These are phyloP conservation scores for Vidua chalybeata DNA, from an alignment of 2,113 vertebrate genomes.

Conservation along the genomic window DNA sequence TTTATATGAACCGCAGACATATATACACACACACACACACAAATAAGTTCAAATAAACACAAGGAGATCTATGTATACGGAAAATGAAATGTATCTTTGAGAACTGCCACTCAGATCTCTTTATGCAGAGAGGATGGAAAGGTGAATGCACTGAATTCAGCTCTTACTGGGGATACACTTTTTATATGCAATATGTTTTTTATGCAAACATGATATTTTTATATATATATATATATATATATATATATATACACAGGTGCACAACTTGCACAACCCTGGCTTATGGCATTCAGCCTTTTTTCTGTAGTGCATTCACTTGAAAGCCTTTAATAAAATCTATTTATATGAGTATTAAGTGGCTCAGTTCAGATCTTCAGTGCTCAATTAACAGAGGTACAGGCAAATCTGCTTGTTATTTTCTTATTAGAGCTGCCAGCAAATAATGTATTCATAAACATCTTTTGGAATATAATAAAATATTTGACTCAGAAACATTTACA, in stretches of 20 bases:
- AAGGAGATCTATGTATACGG: background rate
- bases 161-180: background rate
- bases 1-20: background rate
- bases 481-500: background rate
- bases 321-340: background rate
- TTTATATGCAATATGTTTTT: background rate
- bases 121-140: background rate
- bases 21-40: too few relatives aligned
- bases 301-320: background rate
- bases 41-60: background rate
- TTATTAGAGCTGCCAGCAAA: background rate
- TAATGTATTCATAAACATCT: background rate
- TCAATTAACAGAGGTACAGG: background rate
- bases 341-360: background rate
- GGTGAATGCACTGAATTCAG: background rate
- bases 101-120: background rate
- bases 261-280: background rate
- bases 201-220: background rate
- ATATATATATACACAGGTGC: too few relatives aligned
- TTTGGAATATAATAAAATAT: background rate
- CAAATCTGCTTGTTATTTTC: background rate
- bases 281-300: background rate
- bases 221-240: too few relatives aligned
- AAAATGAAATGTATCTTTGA: background rate
- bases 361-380: background rate